Base-by-base conservation (phyloP, 2,797 vertebrate species). In the Sylvilagus floridanus region DNA sequence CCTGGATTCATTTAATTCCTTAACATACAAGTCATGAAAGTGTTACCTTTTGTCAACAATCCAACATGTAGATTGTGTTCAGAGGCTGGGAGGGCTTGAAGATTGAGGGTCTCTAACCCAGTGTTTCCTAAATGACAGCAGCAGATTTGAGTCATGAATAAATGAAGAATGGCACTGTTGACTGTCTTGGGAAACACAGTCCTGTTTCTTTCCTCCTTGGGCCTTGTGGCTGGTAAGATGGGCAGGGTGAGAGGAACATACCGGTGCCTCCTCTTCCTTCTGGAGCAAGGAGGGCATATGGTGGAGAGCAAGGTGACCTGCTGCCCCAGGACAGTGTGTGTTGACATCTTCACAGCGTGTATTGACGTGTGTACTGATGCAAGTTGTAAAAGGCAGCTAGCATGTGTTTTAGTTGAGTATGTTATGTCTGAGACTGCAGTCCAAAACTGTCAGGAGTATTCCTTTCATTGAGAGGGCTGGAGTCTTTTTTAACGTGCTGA, bases 1-100 rank as follows among this genome's bases (percentile, higher is more conserved):
- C 22, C 32, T 57, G 8, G 19, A 60, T 65, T 90, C 37, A 52
- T 76, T 73, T 76, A 63, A 91, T 90, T 90, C 32, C 68, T 93
- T 82, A 47, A 37, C 81, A 85, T 13, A n/a, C 22, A 65, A 42
- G 28, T 13, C 35, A 77, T 30, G 12, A 30, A 17, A 57, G 1
- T 76, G n/a, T 71, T 3, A 4, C 42, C 35, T 24, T 88, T 91
- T 76, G 26, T 71, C 2, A 3, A 69, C 77, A 69, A 88, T 69
- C 9, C 21, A 28, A 85, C 8, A 75, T 10, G 16, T 85, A 79
- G 22, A 17, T 21, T 35, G 32, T 52, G 22, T 30, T 35, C 11
- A 47, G 5, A 52, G 50, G 24, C 1, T 71, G 10, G 16, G 62
- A 95, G 47, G 2, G 14, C 6, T 62, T 66, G 30, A 47, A 52